Evolutionary conservation across 1,140 invertebrate species (phyloP).

Genomic region (Caenorhabditis latens): DNA sequence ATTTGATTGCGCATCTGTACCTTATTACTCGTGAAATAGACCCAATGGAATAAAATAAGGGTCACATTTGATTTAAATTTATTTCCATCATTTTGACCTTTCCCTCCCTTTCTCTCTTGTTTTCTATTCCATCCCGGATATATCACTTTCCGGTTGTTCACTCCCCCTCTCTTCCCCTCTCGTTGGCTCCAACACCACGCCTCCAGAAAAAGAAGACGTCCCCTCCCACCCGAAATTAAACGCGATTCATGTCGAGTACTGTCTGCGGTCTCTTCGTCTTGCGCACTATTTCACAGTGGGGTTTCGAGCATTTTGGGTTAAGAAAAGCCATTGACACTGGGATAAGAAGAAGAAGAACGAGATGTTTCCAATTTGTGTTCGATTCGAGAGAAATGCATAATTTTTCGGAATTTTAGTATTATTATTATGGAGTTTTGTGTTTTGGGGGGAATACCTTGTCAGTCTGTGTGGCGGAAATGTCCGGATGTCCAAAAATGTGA

Average conservation of each 20-base stretch:
- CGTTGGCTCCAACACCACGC: neutral
- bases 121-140: neutral
- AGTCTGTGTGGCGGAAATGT: no score
- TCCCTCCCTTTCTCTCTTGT: neutral
- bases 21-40: neutral
- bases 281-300: neutral
- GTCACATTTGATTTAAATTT: neutral
- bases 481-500: no score
- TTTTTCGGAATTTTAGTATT: no score
- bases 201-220: constrained; percentile 1
- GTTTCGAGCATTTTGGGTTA: neutral
- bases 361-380: constrained; percentile 8
- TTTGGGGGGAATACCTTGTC: no score
- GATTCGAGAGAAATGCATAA: neutral
- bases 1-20: neutral
- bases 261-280: constrained; percentile 5
- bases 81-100: neutral
- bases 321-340: constrained; percentile 1
- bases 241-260: constrained; percentile 46
- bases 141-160: constrained; percentile 49
- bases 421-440: no score
- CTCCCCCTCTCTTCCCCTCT: neutral
- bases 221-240: constrained; percentile 27
- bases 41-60: no score
- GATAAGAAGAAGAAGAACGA: neutral